These are phyloP conservation scores for Dicaeum eximium DNA, from an alignment of 2,113 vertebrate species.

Conservation along the genomic window DNA sequence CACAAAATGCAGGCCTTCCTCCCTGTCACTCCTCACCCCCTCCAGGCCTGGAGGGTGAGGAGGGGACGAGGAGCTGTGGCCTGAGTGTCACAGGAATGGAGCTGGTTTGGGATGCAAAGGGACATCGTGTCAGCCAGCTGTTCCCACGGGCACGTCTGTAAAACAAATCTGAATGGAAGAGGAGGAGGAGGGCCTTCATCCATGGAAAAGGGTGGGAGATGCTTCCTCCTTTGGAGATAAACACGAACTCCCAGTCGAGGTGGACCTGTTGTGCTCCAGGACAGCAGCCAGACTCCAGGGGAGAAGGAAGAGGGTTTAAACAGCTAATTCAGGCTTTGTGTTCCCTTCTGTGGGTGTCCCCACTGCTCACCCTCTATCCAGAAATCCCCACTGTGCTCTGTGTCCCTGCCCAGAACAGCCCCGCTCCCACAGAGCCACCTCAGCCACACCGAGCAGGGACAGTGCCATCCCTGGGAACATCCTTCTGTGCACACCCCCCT, in stretches of 20 bases:
- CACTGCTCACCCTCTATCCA: background rate
- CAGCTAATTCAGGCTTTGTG: background rate
- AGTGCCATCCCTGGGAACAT: accelerated
- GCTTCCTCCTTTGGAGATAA: accelerated
- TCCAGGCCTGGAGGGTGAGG: background rate
- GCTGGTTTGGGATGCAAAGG: background rate
- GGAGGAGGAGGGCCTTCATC: background rate
- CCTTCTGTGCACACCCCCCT: accelerated
- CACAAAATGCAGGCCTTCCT: background rate
- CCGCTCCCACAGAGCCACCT: background rate
- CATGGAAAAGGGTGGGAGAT: background rate
- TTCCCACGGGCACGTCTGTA: accelerated
- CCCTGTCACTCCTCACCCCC: accelerated
- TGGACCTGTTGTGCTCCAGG: background rate
- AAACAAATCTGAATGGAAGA: background rate
- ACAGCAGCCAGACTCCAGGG: background rate
- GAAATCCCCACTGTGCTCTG: background rate
- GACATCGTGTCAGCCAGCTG: background rate
- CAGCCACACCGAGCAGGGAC: background rate
- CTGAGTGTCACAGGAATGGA: background rate
- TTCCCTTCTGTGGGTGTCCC: background rate
- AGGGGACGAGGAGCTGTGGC: background rate
- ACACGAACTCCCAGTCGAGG: accelerated
- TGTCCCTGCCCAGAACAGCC: background rate
- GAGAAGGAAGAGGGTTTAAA: background rate